Conservation (phyloP, 2,113 vertebrate genomes). For the Tenrec ecaudatus region DNA sequence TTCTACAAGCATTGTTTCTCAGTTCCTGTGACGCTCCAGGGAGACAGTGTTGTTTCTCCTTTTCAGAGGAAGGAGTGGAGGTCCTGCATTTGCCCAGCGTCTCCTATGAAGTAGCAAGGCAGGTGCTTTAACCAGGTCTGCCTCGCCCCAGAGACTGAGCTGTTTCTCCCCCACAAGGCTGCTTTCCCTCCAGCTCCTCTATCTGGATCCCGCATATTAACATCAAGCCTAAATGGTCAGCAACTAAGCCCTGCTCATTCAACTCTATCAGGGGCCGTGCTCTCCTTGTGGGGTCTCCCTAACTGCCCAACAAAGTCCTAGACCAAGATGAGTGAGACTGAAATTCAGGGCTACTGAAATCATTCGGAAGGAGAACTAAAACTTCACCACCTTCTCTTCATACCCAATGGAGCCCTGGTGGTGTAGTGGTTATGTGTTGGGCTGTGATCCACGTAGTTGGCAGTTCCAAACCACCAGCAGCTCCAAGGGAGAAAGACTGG, state of each 20-base stretch:
- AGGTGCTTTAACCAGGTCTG: neutral
- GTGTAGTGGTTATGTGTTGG: too few relatives aligned
- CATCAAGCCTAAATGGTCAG: neutral
- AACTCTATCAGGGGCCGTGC: neutral
- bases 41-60: neutral
- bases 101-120: neutral
- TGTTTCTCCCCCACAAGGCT: neutral
- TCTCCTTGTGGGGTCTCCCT: neutral
- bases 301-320: neutral
- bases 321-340: neutral
- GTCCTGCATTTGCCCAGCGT: neutral
- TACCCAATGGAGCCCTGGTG: too few relatives aligned
- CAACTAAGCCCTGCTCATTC: neutral
- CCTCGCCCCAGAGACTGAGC: neutral
- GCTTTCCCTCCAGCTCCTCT: neutral
- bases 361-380: neutral
- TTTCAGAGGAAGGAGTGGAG: neutral
- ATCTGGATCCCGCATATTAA: neutral
- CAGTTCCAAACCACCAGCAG: too few relatives aligned
- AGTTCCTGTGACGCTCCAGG: neutral
- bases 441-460: too few relatives aligned
- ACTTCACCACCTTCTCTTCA: neutral
- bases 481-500: too few relatives aligned
- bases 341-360: neutral
- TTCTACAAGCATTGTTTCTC: neutral